Evolutionary conservation across 2,113 vertebrate species (phyloP).

Genomic region (Pelecanus crispus): DNA sequence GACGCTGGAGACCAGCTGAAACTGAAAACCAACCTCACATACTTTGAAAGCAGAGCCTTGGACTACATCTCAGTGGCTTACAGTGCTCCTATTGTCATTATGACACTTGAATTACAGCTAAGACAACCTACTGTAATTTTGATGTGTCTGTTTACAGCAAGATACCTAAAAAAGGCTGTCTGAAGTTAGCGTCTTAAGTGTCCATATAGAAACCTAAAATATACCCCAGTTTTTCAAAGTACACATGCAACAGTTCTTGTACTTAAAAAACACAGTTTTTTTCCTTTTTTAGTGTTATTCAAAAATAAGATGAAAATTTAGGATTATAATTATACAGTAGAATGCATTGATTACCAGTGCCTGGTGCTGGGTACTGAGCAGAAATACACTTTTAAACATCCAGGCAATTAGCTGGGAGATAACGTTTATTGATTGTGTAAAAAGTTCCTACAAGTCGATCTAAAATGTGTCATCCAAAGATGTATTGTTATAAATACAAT

Average conservation of each 20-base stretch:
- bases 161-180: not conserved
- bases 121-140: not conserved
- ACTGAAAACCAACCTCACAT: not conserved
- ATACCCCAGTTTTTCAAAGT: not conserved
- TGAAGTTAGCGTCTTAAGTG: not conserved
- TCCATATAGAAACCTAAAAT: not conserved
- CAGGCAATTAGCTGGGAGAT: constrained; percentile 47
- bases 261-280: not conserved
- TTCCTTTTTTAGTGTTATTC: not conserved
- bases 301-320: constrained; percentile 35
- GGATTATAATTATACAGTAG: not conserved
- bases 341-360: constrained; percentile 14
- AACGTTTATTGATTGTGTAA: constrained; percentile 36
- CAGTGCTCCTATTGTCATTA: not conserved
- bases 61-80: not conserved
- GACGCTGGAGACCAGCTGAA: not conserved
- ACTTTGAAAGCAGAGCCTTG: not conserved
- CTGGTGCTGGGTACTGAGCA: not conserved
- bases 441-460: constrained; percentile 26
- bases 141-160: not conserved
- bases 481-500: constrained; percentile 31
- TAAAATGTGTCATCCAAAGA: constrained; percentile 23
- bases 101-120: not conserved
- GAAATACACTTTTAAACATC: constrained; percentile 28
- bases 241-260: not conserved